Evolutionary conservation across 2,797 vertebrate species (phyloP), one percentile per base, ranked within the genome.

Genomic region (Myotis myotis): DNA sequence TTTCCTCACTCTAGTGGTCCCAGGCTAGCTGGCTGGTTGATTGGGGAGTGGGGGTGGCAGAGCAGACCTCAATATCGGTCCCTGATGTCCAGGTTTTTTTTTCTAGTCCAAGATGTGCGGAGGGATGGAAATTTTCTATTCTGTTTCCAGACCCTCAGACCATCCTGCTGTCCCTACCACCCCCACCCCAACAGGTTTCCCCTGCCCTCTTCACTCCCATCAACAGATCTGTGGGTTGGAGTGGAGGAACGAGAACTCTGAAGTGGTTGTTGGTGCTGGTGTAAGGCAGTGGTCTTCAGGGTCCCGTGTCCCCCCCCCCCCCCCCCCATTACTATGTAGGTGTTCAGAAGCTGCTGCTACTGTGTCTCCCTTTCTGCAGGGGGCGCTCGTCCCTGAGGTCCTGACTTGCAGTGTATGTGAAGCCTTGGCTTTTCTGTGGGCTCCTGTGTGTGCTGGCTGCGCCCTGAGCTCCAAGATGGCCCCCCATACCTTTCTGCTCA

Each of bases 381-480:
- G 70, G 78, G 28, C 5, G 0, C 90, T 87, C 68, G 38, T 83
- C 88, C 79, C 70, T 68, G 49, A 80, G 57, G 81, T 71, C 84
- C 87, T 93, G 94, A 83, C 60, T 30, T 16, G 36, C 19, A 7
- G 83, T 89, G 95, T 96, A 89, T 96, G 92, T 81, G 92, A 97
- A 91, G 93, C 91, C 6, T 33, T 36, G 49, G 86, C 89, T 96
- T 80, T 94, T 93, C 70, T 96, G 19, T 91, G 93, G 88, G 95
- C 92, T 97, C 96, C 83, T 95, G 97, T 97, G 96, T 97, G 93
- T 97, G 95, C 97, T 97, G 97, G 95, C 95, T 97, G 96, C 75
- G 68, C 96, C 83, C 97, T 97, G 96, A 97, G 96, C 96, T 93
- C 91, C 75, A 83, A 78, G 84, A 89, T 10, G 41, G 94, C 81